Evolutionary conservation across 2,113 vertebrate species (phyloP), one percentile per base, ranked within the genome.

Genomic region (Vidua macroura): DNA sequence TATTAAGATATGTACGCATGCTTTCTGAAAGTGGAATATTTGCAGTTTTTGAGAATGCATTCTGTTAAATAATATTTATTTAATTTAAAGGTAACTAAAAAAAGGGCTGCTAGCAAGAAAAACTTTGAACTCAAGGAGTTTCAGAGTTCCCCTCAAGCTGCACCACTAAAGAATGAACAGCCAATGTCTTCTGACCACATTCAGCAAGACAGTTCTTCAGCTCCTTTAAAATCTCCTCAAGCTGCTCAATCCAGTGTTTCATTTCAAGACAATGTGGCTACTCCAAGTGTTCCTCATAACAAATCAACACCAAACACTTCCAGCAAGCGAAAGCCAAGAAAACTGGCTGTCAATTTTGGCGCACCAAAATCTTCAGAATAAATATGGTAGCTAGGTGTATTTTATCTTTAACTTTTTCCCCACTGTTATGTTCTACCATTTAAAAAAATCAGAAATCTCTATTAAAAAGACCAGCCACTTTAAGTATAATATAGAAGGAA

Each of bases 301-400:
- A 98, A 98, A 94, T 76, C 97, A 88, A 95, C 98, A 67, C 96
- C 98, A 37, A 97, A 98, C 96, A 98, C 98, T 58, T 98, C 98
- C 93, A 98, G 98, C 92, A 99, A 98, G 95, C 98, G 98, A 97
- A 99, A 98, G 97, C 97, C 98, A 81, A 98, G 99, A 92, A 99
- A 99, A 95, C 96, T 99, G 83, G 99, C 99, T 3, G 99, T 99
- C 94, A 99, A 99, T 97, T 99, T 99, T 96, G 98, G 98, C 30
- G 94, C 98, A n/a, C 98, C 98, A 11, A 99, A 99, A 98, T 97
- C 98, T 84, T 98, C 98, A 68, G 98, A 99, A 97, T 99, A 97
- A 98, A 97, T 80, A 83, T 95, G 91, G 92, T 94, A 97, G 83
- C 92, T 94, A 78, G 93, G 81, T 93, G 94, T 82, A 95, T 93